These are phyloP conservation scores for Helicolenus hilgendorfi DNA, from an alignment of 2,797 vertebrate species.

Conservation along the genomic window DNA sequence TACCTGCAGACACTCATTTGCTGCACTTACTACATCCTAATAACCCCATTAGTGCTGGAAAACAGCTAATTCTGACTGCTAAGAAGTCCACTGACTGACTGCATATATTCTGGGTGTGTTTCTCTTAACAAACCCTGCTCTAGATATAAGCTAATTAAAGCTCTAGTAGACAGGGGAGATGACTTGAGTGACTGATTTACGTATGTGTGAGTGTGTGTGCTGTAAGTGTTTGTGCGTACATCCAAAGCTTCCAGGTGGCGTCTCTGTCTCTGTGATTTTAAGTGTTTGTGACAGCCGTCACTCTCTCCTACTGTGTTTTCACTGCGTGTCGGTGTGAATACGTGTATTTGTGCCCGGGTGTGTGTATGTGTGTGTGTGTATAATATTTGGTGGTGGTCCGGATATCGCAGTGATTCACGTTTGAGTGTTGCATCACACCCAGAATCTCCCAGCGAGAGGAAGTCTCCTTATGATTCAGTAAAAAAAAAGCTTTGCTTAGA, in stretches of 20 bases:
- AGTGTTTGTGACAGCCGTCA: conserved; percentile 65
- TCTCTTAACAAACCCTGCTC: neutral
- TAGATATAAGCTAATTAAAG: conserved; percentile 33
- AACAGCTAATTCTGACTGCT: conserved; percentile 15
- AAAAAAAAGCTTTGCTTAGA: neutral
- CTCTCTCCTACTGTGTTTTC: conserved; percentile 58
- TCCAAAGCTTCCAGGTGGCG: conserved; percentile 28
- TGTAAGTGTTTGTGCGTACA: conserved; percentile 5
- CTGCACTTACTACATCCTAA: conserved; percentile 9
- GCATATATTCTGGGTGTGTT: neutral
- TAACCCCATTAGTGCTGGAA: conserved; percentile 28
- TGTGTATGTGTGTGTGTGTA: conserved; percentile 29
- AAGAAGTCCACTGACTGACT: neutral
- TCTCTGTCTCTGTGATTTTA: conserved; percentile 60
- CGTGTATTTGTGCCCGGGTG: conserved; percentile 30
- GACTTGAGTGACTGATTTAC: conserved; percentile 36
- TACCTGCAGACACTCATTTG: conserved; percentile 22
- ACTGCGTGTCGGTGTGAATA: conserved; percentile 36
- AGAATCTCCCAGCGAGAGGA: conserved; percentile 31
- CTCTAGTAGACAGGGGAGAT: neutral
- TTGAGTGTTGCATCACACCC: conserved; percentile 50
- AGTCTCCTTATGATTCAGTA: conserved; percentile 35
- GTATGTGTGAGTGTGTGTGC: conserved; percentile 7
- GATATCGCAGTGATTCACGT: conserved; percentile 62
- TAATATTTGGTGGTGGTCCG: conserved; percentile 55